Evolutionary conservation across 2,797 vertebrate species (phyloP).

Genomic region (Adelosebastes latens): DNA sequence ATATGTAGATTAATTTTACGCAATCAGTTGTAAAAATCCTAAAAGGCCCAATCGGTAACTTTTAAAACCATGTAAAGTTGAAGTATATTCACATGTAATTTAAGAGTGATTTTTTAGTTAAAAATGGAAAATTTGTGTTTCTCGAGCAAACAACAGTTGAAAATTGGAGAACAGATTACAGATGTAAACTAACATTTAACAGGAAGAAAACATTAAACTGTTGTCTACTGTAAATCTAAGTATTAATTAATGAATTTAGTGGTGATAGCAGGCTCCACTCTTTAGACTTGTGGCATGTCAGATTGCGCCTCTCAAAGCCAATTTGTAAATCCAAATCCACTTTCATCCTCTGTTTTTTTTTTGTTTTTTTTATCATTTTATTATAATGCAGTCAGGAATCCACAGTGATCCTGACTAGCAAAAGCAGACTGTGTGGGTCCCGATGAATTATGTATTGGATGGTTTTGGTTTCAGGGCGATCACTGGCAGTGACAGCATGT

Average conservation of each 20-base stretch:
- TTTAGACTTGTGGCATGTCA: neutral
- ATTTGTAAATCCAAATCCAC: neutral
- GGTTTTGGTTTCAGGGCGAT: slow-evolving; percentile 62
- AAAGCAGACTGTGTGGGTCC: slow-evolving; percentile 3
- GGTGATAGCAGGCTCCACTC: neutral
- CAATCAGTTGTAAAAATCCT: neutral
- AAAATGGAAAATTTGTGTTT: neutral
- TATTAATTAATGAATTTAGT: neutral
- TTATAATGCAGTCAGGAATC: neutral
- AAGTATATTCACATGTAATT: too few species aligned
- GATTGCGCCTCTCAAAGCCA: neutral
- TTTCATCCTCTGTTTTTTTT: neutral
- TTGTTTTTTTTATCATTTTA: neutral
- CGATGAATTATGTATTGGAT: slow-evolving; percentile 51
- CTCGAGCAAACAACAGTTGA: accelerated
- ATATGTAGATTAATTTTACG: neutral
- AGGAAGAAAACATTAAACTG: neutral
- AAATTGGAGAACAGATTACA: neutral
- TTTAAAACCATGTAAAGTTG: neutral
- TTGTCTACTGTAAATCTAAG: neutral
- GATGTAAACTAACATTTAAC: neutral
- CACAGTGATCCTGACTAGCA: neutral
- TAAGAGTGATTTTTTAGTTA: neutral
- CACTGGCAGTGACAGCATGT: slow-evolving; percentile 44
- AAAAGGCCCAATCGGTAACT: neutral